A percentile compares a stretch with the other conserved stretches of the same genome.
phyloP scores from a whole-genome alignment of 2,113 vertebrate species.

The Pimephales promelas region DNA sequence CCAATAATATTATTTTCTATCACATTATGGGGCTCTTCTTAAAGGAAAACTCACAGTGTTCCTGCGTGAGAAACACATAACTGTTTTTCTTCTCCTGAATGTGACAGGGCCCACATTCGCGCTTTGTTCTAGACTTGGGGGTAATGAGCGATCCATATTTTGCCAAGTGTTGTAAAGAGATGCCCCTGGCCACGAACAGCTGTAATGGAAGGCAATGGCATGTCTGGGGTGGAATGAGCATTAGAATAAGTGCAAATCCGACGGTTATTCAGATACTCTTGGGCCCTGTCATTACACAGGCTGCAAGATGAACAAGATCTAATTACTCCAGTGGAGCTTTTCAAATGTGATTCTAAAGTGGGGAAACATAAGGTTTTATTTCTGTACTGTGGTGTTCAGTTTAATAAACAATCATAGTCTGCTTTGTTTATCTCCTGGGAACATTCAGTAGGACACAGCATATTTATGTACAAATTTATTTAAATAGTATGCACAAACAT shows the following conservation, averaged over 20 bases:
- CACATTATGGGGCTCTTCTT: slow-evolving; percentile 60
- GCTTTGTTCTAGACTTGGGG: slow-evolving; percentile 58
- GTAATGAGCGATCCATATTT: slow-evolving; percentile 67
- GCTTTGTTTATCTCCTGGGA: neutral
- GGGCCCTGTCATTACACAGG: slow-evolving; percentile 58
- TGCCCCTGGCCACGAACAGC: slow-evolving; percentile 53
- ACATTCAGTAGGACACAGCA: neutral
- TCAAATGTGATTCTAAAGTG: slow-evolving; percentile 2
- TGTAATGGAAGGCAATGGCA: slow-evolving; percentile 38
- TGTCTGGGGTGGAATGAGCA: slow-evolving; percentile 54
- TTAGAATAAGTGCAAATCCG: slow-evolving; percentile 55
- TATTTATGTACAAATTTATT: neutral
- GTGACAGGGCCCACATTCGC: slow-evolving; percentile 53
- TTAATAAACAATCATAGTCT: neutral
- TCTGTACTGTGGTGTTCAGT: neutral
- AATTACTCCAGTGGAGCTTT: slow-evolving; percentile 18
- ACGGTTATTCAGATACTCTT: slow-evolving; percentile 43
- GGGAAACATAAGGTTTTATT: slow-evolving; percentile 1
- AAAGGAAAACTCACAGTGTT: slow-evolving; percentile 51
- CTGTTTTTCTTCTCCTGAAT: slow-evolving; percentile 46
- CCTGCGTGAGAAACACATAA: slow-evolving; percentile 41
- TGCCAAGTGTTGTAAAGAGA: slow-evolving; percentile 66
- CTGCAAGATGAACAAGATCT: slow-evolving; percentile 37
- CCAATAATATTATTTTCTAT: slow-evolving; percentile 60
- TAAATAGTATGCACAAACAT: neutral